Base-by-base conservation (phyloP, 2,797 vertebrate species). In the Myotis myotis region DNA sequence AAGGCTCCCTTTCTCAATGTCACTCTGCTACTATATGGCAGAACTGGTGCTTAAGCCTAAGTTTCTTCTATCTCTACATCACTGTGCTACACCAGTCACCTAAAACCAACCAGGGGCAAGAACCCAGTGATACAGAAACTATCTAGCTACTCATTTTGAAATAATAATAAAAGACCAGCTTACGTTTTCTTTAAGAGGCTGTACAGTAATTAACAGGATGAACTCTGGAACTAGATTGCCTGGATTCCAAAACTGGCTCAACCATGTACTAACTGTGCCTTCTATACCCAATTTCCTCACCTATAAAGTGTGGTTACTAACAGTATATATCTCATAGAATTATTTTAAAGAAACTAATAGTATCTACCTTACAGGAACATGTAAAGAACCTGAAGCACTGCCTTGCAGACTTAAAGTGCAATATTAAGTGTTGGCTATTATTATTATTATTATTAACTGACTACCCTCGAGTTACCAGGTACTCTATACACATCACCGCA, bases 301-400 rank as follows among this genome's bases (percentile, higher is more conserved):
- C 38, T 92, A 7, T 79, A 89, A 82, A 71, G 20, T 92, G 47
- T 75, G 75, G 28, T n/a, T 66, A 72, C 57, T 36, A 71, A 74
- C 5, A 95, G 12, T 66, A 90, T n/a, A 22, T 70, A 87, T 57
- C 90, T 82, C 44, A 57, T 10, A 41, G 17, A 9, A 13, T 44
- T 88, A 36, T 89, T 70, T 76, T 62, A 74, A 87, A 94, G 38
- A 78, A 22, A 60, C 10, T 51, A 68, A 78, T 20, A 88, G 12
- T 55, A 70, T 79, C 28, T 87, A 55, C 28, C 49, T 81, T 25
- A 72, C 4, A 80, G 6, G 41, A 36, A 68, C 47, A 72, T 9
- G 17, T 64, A 94, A 95, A 93, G 57, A 44, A 88, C 36, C 82
- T 20, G 38, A 93, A 93, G 66, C 38, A 96, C 5, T 84, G 53